Conservation (phyloP, 1,140 invertebrate species). For the Drosophila pandora region DNA sequence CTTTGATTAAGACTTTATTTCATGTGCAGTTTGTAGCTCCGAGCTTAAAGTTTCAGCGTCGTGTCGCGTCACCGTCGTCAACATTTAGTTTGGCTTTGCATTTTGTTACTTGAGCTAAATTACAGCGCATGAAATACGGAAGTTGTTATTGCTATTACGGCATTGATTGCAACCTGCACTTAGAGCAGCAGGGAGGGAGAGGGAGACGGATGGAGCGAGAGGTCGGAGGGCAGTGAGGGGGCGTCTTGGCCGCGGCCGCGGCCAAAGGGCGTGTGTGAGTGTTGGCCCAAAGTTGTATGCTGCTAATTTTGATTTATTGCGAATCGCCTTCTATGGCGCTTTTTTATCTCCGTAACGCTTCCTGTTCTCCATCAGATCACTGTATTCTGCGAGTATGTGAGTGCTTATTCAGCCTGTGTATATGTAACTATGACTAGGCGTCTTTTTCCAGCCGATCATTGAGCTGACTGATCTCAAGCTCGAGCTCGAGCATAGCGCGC, state of each 20-base stretch:
- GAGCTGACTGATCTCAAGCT: slow-evolving; percentile 43
- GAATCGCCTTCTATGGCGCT: slow-evolving; percentile 33
- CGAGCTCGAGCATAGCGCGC: slow-evolving; percentile 49
- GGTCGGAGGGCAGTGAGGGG: neutral
- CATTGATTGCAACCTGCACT: slow-evolving; percentile 61
- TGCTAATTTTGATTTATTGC: slow-evolving; percentile 72
- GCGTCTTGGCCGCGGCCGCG: slow-evolving; percentile 11
- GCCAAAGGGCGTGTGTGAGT: slow-evolving; percentile 57
- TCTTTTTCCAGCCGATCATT: slow-evolving; percentile 41
- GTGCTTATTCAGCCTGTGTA: slow-evolving; percentile 3
- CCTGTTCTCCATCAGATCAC: slow-evolving; percentile 57
- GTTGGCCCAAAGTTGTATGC: slow-evolving; percentile 59
- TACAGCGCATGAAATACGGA: slow-evolving; percentile 68
- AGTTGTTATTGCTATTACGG: slow-evolving; percentile 64
- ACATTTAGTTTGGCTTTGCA: slow-evolving; percentile 55
- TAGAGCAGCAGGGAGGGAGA: slow-evolving; percentile 3
- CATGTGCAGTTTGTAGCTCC: slow-evolving; percentile 10
- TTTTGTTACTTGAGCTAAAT: slow-evolving; percentile 68
- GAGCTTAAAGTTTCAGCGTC: slow-evolving; percentile 22
- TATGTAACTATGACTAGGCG: slow-evolving; percentile 38
- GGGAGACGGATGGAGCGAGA: neutral
- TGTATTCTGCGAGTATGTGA: neutral
- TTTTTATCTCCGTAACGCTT: slow-evolving; percentile 57
- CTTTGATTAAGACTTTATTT: neutral
- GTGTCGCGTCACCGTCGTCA: slow-evolving; percentile 43